phyloP scores from a whole-genome alignment of 23 tunicate genomes.

The Aplidium turbinatum region DNA sequence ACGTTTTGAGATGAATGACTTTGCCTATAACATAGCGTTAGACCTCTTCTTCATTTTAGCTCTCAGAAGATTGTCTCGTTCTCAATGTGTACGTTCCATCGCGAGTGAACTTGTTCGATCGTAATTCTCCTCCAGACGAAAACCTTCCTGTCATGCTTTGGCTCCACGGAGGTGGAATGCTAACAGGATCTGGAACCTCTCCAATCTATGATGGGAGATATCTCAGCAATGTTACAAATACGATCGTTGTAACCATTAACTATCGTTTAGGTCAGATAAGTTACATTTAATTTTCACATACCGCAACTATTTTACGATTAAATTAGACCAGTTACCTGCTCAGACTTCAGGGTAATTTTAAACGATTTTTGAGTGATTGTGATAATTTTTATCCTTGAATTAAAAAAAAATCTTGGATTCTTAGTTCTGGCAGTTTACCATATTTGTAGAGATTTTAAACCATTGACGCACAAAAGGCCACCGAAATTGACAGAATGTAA shows the following conservation, averaged over 20 bases:
- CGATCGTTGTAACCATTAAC: conserved; percentile 73
- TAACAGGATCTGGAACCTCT: conserved; percentile 52
- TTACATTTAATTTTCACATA: no score
- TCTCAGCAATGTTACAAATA: conserved; percentile 50
- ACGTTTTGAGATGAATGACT: neutral
- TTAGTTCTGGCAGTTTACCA: no score
- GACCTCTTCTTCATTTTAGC: conserved; percentile 13
- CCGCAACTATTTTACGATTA: no score
- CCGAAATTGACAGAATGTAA: no score
- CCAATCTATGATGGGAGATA: conserved; percentile 71
- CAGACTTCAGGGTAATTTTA: no score
- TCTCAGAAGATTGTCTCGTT: conserved; percentile 71
- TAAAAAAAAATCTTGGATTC: no score
- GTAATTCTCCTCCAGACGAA: conserved; percentile 49
- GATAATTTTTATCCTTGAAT: no score
- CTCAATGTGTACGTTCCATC: conserved; percentile 70
- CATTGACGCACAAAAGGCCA: no score
- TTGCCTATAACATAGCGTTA: neutral
- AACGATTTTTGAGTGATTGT: no score
- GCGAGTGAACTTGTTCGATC: conserved; percentile 41
- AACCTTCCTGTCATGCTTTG: conserved; percentile 80
- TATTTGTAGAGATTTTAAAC: no score
- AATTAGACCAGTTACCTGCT: no score
- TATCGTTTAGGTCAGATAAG: conserved; percentile 94
- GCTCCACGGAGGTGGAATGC: conserved; percentile 86